These are phyloP conservation scores for Cerastis rubricosa DNA, from an alignment of 2,888 invertebrate species.

Conservation along the genomic window DNA sequence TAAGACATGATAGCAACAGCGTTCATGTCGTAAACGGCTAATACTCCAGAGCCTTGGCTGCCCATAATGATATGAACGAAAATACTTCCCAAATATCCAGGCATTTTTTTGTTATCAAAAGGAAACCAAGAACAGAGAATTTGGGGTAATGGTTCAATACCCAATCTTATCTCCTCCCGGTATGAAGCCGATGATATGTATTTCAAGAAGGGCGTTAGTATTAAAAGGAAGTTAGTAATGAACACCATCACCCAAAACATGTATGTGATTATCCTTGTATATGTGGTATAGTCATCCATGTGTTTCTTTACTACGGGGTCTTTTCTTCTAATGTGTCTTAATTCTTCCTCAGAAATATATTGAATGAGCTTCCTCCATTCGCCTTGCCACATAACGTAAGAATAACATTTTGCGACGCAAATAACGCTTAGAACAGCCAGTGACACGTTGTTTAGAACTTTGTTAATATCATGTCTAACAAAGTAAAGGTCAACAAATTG, in stretches of 20 bases:
- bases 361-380: constrained; percentile 55
- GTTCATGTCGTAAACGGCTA: constrained; percentile 78
- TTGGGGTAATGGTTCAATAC: constrained; percentile 76
- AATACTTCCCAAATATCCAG: constrained; percentile 76
- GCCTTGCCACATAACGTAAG: constrained; percentile 67
- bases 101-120: constrained; percentile 77
- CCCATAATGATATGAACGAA: constrained; percentile 74
- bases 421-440: constrained; percentile 72
- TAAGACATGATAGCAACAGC: constrained; percentile 80
- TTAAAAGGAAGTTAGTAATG: constrained; percentile 70
- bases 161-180: constrained; percentile 71
- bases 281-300: constrained; percentile 75
- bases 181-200: constrained; percentile 70
- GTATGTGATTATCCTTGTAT: constrained; percentile 77
- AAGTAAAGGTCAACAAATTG: constrained; percentile 75
- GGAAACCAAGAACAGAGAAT: constrained; percentile 83
- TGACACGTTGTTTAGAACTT: constrained; percentile 76
- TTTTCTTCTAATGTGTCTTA: constrained; percentile 62
- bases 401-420: constrained; percentile 71
- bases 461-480: constrained; percentile 73
- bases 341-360: constrained; percentile 72
- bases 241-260: constrained; percentile 76
- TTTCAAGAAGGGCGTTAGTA: constrained; percentile 75
- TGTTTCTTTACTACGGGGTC: constrained; percentile 60
- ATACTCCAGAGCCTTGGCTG: constrained; percentile 73